Evolutionary conservation across 2,113 vertebrate species (phyloP), one percentile per base, ranked within the genome.

Genomic region (Baryphthengus martii): DNA sequence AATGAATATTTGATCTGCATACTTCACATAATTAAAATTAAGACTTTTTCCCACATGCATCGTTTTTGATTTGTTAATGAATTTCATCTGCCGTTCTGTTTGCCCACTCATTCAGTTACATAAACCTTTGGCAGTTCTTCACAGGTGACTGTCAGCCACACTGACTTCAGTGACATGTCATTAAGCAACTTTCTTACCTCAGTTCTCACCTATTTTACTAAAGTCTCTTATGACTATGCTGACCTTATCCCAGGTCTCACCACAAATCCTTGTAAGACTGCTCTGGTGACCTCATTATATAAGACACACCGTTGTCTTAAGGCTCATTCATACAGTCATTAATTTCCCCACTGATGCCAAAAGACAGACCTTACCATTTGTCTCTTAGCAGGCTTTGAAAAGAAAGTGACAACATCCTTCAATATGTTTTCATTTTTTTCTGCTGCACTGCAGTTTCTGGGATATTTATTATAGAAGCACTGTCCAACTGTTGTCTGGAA

Each of bases 341-440:
- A 62, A 56, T 71, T 90, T 79, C 49, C 49, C 40, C n/a, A 79
- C 29, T 59, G 67, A 58, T 84, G 33, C 7, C 55, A 42, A 50
- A 79, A 80, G 62, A 17, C 37, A 65, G 88, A 79, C 58, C 95
- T 98, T 98, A 99, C 99, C 99, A 99, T 93, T 49, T 49, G 95
- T 78, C 99, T 99, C 59, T 97, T 99, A 61, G 98, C 95, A 67
- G 97, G 96, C 88, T 98, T 98, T 40, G 98, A 98, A 88, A 99
- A 98, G 96, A 99, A 99, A 76, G 96, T 98, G 72, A 99, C 10
- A 3, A 99, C 89, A 90, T 98, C 98, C 82, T 98, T 94, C 39
- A 98, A 90, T 83, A 96, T 97, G 85, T 94, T 95, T 39, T 66
- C 84, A 53, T 89, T 93, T 44, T 76, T 88, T 56, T 97, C 95